phyloP scores from a whole-genome alignment of 92 coral and sea anemone genomes.

The Muricea muricata region DNA sequence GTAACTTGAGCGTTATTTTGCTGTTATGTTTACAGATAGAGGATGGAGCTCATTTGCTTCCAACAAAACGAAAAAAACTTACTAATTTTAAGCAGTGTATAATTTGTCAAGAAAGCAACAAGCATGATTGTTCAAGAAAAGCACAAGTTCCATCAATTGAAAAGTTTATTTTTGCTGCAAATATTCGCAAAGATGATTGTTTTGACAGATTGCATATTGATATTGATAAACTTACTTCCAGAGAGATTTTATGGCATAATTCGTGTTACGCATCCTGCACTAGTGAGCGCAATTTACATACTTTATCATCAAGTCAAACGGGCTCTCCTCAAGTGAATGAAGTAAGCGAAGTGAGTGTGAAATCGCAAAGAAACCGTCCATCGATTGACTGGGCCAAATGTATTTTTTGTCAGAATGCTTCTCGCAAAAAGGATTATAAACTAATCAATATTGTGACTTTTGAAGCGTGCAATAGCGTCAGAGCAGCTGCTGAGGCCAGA shows the following conservation, averaged over 20 bases:
- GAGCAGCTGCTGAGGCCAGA: conserved; percentile 15
- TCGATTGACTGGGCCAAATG: conserved; percentile 5
- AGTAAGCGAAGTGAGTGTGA: background rate
- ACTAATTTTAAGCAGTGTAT: background rate
- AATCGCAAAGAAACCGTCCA: background rate
- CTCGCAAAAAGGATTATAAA: conserved; percentile 6
- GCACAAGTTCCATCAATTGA: background rate
- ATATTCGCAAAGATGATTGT: conserved; percentile 4
- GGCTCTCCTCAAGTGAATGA: conserved; percentile 7
- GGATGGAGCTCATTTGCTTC: background rate
- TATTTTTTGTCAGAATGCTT: conserved; percentile 4
- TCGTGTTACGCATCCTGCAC: conserved; percentile 3
- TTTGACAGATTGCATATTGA: background rate
- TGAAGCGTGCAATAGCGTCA: conserved; percentile 19
- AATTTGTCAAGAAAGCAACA: background rate
- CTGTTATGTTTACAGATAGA: background rate
- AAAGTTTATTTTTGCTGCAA: conserved; percentile 9
- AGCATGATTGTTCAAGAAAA: background rate
- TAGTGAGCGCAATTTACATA: background rate
- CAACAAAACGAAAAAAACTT: background rate
- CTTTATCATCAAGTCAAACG: background rate
- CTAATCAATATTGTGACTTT: conserved; percentile 14
- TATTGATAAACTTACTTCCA: background rate
- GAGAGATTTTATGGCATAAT: conserved; percentile 13
- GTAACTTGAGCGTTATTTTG: too few species aligned